phyloP scores from a whole-genome alignment of 37 sponge, comb jelly and placozoan genomes.

The Geodia barretti region DNA sequence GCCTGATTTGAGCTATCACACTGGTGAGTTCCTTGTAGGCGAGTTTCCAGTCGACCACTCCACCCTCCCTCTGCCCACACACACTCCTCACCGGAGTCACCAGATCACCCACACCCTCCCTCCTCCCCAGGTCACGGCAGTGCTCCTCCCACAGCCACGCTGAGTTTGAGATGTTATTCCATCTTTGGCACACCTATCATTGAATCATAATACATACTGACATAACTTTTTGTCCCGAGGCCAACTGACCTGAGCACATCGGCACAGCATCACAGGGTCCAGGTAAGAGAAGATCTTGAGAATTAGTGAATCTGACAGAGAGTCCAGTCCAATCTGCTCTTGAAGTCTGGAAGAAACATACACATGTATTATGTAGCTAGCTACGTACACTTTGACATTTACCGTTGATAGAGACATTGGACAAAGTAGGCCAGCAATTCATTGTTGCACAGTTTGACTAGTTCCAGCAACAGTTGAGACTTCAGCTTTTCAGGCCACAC shows the following conservation, averaged over 20 bases:
- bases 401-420: slow-evolving; percentile 82
- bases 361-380: not conserved
- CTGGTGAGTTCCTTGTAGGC: slow-evolving; percentile 48
- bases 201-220: not conserved
- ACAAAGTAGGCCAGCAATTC: slow-evolving; percentile 73
- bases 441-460: slow-evolving; percentile 68
- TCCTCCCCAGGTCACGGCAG: slow-evolving; percentile 25
- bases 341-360: slow-evolving; percentile 32
- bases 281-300: slow-evolving; percentile 63
- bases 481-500: slow-evolving; percentile 40
- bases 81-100: slow-evolving; percentile 34
- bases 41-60: slow-evolving; percentile 69
- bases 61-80: not conserved
- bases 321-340: slow-evolving; percentile 26
- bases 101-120: slow-evolving; percentile 60
- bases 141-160: slow-evolving; percentile 54
- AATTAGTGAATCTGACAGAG: slow-evolving; percentile 48
- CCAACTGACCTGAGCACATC: slow-evolving; percentile 55
- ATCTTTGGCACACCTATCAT: slow-evolving; percentile 57
- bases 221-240: not conserved
- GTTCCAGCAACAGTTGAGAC: slow-evolving; percentile 43
- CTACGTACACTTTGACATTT: not conserved
- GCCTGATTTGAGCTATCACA: slow-evolving; percentile 44
- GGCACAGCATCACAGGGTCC: slow-evolving; percentile 38
- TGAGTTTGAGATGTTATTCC: slow-evolving; percentile 26